Base-by-base conservation (phyloP, 1,140 invertebrate genomes). In the Monochamus saltuarius region DNA sequence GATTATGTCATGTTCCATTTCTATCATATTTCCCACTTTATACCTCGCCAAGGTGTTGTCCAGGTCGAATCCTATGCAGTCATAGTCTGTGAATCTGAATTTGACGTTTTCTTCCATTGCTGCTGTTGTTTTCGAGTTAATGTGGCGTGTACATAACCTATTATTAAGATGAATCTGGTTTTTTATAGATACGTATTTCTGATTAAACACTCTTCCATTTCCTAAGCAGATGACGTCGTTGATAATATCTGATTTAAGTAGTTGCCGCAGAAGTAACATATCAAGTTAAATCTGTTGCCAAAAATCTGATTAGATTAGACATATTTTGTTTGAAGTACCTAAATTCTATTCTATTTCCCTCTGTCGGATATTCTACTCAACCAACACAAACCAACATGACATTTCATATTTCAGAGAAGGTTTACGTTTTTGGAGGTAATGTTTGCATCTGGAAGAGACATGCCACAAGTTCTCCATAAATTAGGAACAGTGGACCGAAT, bases 61-160 rank as follows among this genome's bases (percentile, higher is more conserved):
- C 59, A 92, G 77, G 77, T 93, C 90, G 72, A 93, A 92, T 8
- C 90, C 90, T 55, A 91, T 82, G 56, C 86, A 89, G 69, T 91
- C 88, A 70, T 91, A 92, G 66, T 90, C 80, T 17, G 70, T 77
- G 22, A 89, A 82, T 50, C 68, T 78, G 37, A 87, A 80, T 14
- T 72, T 51, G 0, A 19, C 3, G 4, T 9, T 45, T n/a, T 9
- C 22, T 34, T n/a, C 29, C 49, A 51, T 51, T 14, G 9, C 36
- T 4, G 14, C 9, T 35, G 13, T 46, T 3, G 39, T 3, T 40
- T 46, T 46, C 14, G 19, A 3, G 22, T 29, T 29, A n/a, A n/a
- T n/a, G 22, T 29, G 22, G 22, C 17, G 11, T 17, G 45, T 8
- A 35, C 19, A 51, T 51, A 51, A 37, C 49, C 49, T 51, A 36